Percentiles rank a stretch among this genome's conserved stretches.
phyloP scores from a whole-genome alignment of 2,113 vertebrate species.

The Nibea albiflora region DNA sequence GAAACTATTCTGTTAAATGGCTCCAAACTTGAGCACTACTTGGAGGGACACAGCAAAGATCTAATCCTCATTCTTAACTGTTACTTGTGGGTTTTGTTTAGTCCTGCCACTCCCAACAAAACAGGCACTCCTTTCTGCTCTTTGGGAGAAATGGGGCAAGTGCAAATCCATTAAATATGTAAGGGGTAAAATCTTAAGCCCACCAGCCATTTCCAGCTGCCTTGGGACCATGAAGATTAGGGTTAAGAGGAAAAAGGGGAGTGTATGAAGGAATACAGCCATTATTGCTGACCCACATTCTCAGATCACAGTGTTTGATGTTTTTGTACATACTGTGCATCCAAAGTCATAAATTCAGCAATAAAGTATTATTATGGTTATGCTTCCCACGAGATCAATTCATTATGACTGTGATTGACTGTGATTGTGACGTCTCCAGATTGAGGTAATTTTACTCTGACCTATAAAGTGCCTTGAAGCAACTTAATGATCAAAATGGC shows the following conservation, averaged over 20 bases:
- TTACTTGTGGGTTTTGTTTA: slow-evolving; percentile 38
- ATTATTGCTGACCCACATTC: slow-evolving; percentile 60
- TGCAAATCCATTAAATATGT: slow-evolving; percentile 77
- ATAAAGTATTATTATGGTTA: not conserved
- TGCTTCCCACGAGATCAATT: not conserved
- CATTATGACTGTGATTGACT: not conserved
- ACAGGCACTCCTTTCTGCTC: slow-evolving; percentile 42
- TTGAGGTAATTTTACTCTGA: slow-evolving; percentile 6
- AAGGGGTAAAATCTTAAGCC: slow-evolving; percentile 58
- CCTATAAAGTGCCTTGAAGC: not conserved
- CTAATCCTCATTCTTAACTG: not conserved
- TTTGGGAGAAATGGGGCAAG: slow-evolving; percentile 58
- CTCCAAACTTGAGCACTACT: not conserved
- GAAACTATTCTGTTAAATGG: not conserved
- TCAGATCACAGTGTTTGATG: slow-evolving; percentile 2
- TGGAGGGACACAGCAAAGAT: not conserved
- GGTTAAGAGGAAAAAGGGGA: slow-evolving; percentile 48
- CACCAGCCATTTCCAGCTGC: slow-evolving; percentile 43
- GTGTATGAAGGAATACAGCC: slow-evolving; percentile 35
- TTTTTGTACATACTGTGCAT: not conserved
- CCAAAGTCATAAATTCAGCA: not conserved
- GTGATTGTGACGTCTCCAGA: not conserved
- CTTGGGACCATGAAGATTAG: slow-evolving; percentile 51
- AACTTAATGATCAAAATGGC: not conserved
- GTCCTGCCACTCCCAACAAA: slow-evolving; percentile 23